phyloP scores from a whole-genome alignment of 2,888 invertebrate genomes.

The Drosophila gaucha region DNA sequence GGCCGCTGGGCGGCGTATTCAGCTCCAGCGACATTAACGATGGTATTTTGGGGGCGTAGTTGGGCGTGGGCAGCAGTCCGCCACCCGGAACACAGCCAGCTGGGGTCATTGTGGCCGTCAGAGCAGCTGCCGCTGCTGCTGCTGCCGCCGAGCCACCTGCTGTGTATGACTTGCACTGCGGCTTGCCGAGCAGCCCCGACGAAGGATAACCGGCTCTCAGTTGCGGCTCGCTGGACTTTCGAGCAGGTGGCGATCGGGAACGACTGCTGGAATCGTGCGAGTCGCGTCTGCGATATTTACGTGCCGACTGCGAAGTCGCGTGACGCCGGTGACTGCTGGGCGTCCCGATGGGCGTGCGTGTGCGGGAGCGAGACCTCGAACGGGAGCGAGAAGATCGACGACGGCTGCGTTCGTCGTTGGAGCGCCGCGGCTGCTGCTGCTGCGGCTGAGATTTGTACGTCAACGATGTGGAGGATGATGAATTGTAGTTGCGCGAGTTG shows the following conservation, averaged over 20 bases:
- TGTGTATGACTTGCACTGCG: neutral
- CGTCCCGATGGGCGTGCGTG: slow-evolving; percentile 48
- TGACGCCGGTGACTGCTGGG: slow-evolving; percentile 12
- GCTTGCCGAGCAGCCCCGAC: slow-evolving; percentile 20
- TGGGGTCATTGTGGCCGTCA: slow-evolving; percentile 29
- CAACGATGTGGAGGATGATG: slow-evolving; percentile 41
- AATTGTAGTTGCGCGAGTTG: slow-evolving; percentile 39
- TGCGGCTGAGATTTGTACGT: slow-evolving; percentile 51
- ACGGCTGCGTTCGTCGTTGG: slow-evolving; percentile 61
- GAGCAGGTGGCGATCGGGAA: slow-evolving; percentile 53
- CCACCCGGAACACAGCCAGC: slow-evolving; percentile 19
- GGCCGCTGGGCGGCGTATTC: slow-evolving; percentile 32
- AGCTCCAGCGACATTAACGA: slow-evolving; percentile 75
- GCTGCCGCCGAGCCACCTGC: slow-evolving; percentile 12
- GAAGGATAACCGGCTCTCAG: slow-evolving; percentile 5
- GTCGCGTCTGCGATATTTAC: slow-evolving; percentile 56
- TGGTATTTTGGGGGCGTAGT: slow-evolving; percentile 66
- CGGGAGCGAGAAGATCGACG: slow-evolving; percentile 64
- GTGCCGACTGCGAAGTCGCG: slow-evolving; percentile 26
- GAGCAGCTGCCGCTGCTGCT: slow-evolving; percentile 6
- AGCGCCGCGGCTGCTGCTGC: slow-evolving; percentile 46
- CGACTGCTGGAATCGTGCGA: slow-evolving; percentile 64
- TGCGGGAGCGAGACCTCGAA: slow-evolving; percentile 61
- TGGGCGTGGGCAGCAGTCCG: slow-evolving; percentile 67
- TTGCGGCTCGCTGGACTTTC: slow-evolving; percentile 23